Base-by-base conservation (phyloP, 1,140 invertebrate genomes). In the Idris sp. region DNA sequence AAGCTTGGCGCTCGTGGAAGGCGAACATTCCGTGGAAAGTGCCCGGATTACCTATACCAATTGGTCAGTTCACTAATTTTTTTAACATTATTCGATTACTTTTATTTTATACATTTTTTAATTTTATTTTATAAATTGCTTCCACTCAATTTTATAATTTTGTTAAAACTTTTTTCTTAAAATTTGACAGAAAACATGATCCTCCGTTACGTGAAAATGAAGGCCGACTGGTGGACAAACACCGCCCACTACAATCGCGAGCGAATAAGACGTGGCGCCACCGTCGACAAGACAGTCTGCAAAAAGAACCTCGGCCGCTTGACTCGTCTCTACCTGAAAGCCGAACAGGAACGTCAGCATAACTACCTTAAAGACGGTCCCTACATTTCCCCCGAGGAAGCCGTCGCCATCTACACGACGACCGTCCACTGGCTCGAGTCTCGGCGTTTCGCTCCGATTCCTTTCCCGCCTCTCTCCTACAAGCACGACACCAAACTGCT, bases 181-280 rank as follows among this genome's bases (percentile, higher is more conserved):
- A n/a, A n/a, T n/a, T n/a, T n/a, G n/a, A n/a, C 48, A 76, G 98
- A 99, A 88, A 99, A 99, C 86, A 99, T 99, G 98, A 99, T 99
- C 77, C 90, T 99, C 11, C 91, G 98, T 31, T 99, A 99, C 86
- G 98, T 99, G 0, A 99, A 99, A 86, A 99, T 99, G 93, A 99
- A 99, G 85, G 98, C 98, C 0, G 98, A 99, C 87, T 99, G 98
- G 98, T 99, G 98, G 98, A 99, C 98, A 0, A 99, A 99, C 86
- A 99, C 98, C 0, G 98, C 98, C 1, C 98, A 99, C 88, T 99
- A 99, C 85, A 99, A 99, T 88, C 91, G 98, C 15, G 98, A 99
- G 87, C 90, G 98, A 76, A 97, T 98, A 31, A 90, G 96, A 1
- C 91, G 96, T 59, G 96, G 96, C 26, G 96, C 96, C 10, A 98